These are phyloP conservation scores for human (Homo sapiens) DNA, from an alignment of 2,113 vertebrate genomes.

Conservation along the genomic window GRCh38 chrX:10836501-10837000, in stretches of 20 bases:
- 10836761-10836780: neutral
- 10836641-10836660: neutral
- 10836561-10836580: neutral
- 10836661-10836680: neutral
- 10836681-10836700: neutral
- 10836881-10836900: neutral
- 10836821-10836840: neutral
- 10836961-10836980: neutral
- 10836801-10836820: neutral
- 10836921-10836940: neutral
- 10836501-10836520: neutral
- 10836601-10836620: conserved; percentile 18
- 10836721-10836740: neutral
- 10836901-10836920: neutral
- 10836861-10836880: neutral
- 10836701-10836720: neutral
- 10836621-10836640: neutral
- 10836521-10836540: neutral
- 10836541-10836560: neutral
- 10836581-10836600: neutral
- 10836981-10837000: neutral
- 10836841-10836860: neutral
- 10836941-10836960: neutral
- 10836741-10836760: neutral
- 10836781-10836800: neutral